A percentile compares a stretch with the other conserved stretches of the same genome.
Evolutionary conservation across 2,113 vertebrate genomes (phyloP).

Genomic region (Theropithecus gelada): DNA sequence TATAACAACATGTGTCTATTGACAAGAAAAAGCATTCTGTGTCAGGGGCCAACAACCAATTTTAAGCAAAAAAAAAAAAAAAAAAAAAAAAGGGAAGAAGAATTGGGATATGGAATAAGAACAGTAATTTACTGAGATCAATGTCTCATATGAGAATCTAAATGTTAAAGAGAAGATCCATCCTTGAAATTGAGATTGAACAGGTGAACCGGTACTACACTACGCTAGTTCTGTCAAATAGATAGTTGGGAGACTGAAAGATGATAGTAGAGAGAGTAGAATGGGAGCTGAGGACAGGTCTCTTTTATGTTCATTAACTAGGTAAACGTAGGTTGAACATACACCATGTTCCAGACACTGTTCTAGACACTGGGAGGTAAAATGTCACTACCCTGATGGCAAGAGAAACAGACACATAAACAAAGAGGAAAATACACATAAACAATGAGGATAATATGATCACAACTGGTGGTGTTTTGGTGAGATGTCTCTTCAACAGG

Average conservation of each 20-base stretch:
- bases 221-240: not conserved
- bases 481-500: not conserved
- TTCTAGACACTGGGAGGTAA: not conserved
- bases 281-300: not conserved
- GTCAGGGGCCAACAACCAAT: not conserved
- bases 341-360: not conserved
- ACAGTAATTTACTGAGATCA: not conserved
- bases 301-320: not conserved
- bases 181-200: not conserved
- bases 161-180: not conserved
- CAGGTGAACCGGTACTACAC: not conserved
- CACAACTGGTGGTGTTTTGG: too few relatives aligned
- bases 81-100: not conserved
- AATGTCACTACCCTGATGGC: not conserved
- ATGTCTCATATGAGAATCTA: conserved; percentile 1
- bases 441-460: too few relatives aligned
- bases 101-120: not conserved
- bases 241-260: not conserved
- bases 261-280: not conserved
- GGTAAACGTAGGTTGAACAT: not conserved
- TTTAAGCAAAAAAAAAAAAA: not conserved
- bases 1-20: not conserved
- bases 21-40: conserved; percentile 14
- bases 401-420: not conserved
- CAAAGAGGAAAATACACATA: too few relatives aligned